Evolutionary conservation across 2,113 vertebrate genomes (phyloP), one percentile per base, ranked within the genome.

Genomic region (Nothocercus nigrocapillus): DNA sequence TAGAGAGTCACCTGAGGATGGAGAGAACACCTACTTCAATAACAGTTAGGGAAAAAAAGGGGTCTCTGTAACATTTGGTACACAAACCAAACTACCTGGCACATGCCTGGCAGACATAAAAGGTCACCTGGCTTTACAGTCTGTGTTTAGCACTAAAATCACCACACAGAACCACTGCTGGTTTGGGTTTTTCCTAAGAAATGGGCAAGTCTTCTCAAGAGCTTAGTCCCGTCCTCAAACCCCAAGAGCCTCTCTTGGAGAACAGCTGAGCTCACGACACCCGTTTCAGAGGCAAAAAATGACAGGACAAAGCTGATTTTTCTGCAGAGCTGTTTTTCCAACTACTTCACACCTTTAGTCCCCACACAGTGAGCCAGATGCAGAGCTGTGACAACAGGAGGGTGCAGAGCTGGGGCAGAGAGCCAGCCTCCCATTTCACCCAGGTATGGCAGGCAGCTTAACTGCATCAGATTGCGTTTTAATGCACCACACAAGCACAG

Each of bases 401-500:
- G 28, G 53, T 2, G 4, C n/a, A 11, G 14, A 68, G 25, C 20
- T 3, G 0, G 30, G 45, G 21, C 30, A 53, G 30, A 28, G 27
- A 5, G 28, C 9, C 0, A 24, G 56, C 28, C 22, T 12, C 3
- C 24, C 56, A 44, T 44, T 44, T 44, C 44, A 44, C 44, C 44
- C 17, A 15, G 44, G 47, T 47, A 19, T 47, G 47, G 21, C 47
- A 47, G 47, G 47, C 47, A 47, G 19, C 47, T 74, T 24, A 59
- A 53, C 19, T 25, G 54, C 34, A 45, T 7, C 38, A 64, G 54
- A 64, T 1, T 7, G 7, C 27, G 7, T 36, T 12, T 17, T 8
- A 4, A 8, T 2, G 11, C 13, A 25, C 28, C 17, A 16, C 3
- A 3, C 21, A 25, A 62, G 20, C 8, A 2, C n/a, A 7, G 21